Percentiles rank a stretch among this genome's conserved stretches.
Evolutionary conservation across 2,797 vertebrate genomes (phyloP).

Genomic region (Anolis apletophallus): DNA sequence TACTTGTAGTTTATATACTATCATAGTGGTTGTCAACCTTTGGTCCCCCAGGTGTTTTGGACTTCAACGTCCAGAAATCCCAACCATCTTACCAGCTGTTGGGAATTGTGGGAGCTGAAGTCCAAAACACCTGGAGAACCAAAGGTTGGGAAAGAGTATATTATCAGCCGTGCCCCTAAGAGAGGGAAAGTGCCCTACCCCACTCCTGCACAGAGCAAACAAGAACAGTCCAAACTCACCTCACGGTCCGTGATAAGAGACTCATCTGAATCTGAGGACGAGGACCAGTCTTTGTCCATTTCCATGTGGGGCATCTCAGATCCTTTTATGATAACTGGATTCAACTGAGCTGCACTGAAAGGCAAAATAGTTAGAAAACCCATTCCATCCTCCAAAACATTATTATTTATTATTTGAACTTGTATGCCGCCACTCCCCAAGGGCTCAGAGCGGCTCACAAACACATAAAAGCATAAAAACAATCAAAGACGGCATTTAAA

Average conservation of each 20-base stretch:
- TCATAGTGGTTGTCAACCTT: too few relatives aligned
- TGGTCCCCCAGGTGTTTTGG: too few relatives aligned
- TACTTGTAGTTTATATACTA: background rate
- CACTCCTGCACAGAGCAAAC: background rate
- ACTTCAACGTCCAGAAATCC: too few relatives aligned
- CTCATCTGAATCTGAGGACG: constrained; percentile 65
- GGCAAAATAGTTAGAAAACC: background rate
- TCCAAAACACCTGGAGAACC: too few relatives aligned
- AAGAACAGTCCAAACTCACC: constrained; percentile 59
- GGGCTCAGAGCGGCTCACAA: too few relatives aligned
- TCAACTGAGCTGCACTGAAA: background rate
- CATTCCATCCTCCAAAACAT: background rate
- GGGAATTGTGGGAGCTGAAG: too few relatives aligned
- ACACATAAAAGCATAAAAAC: too few relatives aligned
- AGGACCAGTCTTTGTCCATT: constrained; percentile 46
- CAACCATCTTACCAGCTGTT: too few relatives aligned
- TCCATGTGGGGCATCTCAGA: background rate
- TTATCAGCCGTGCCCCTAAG: too few relatives aligned
- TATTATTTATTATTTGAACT: too few relatives aligned
- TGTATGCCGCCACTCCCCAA: too few relatives aligned
- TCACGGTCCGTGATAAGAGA: constrained; percentile 76
- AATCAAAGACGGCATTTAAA: too few relatives aligned
- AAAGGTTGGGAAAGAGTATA: background rate
- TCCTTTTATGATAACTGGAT: background rate
- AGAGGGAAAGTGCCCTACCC: background rate